Percentiles rank a stretch among this genome's conserved stretches.
Conservation (phyloP, 2,113 vertebrate species). For the Campylorhamphus procurvoides region DNA sequence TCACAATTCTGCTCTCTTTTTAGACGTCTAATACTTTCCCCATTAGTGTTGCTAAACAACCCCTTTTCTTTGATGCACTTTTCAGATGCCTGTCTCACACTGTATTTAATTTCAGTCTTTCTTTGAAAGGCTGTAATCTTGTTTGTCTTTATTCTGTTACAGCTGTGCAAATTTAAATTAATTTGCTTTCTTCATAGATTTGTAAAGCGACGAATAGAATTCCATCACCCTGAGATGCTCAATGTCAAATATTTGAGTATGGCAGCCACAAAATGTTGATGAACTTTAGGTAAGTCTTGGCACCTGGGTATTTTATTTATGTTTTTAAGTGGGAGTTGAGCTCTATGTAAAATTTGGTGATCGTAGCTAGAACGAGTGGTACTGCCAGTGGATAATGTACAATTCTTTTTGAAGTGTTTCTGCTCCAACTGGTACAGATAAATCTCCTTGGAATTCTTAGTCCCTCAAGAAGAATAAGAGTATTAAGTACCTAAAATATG, state of each 20-base stretch:
- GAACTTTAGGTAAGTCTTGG: not conserved
- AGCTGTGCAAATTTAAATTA: conserved; percentile 50
- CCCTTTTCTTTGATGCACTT: not conserved
- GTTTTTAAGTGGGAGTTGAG: not conserved
- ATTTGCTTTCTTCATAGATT: not conserved
- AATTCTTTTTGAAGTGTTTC: not conserved
- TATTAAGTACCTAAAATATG: not conserved
- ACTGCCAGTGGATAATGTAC: not conserved
- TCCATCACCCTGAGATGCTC: not conserved
- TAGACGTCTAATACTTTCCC: not conserved
- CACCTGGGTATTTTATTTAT: not conserved
- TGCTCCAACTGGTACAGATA: not conserved
- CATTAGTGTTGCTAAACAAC: conserved; percentile 52
- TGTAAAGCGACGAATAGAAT: not conserved
- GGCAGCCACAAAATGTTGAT: not conserved
- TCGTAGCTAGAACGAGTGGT: not conserved
- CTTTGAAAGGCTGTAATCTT: not conserved
- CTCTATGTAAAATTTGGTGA: not conserved
- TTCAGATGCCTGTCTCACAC: not conserved
- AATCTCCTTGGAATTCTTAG: not conserved
- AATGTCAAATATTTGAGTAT: not conserved
- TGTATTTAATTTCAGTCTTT: conserved; percentile 34
- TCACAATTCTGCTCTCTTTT: not conserved
- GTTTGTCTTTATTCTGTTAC: conserved; percentile 19
- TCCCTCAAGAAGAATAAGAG: not conserved